Base-by-base conservation (phyloP, 2,797 vertebrate species). In the Danio tinwini region DNA sequence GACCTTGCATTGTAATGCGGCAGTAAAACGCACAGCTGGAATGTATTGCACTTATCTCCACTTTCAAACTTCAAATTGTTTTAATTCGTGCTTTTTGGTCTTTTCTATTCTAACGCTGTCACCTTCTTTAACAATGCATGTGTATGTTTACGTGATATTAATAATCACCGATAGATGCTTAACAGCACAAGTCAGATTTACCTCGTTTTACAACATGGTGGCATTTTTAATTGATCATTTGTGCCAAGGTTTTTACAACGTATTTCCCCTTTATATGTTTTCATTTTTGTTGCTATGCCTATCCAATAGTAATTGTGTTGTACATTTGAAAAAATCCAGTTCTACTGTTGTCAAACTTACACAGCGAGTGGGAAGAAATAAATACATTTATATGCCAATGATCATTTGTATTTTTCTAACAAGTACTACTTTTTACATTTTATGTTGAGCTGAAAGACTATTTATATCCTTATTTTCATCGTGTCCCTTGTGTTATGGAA, bases 391-490 rank as follows among this genome's bases (percentile, higher is more conserved):
- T 95, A 95, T 93, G 87, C 92, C 90, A 93, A 92, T 93, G 92
- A 91, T 93, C 92, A 92, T 94, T 94, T 94, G 94, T 94, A 95
- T 95, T 95, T 95, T 94, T 95, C 92, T 94, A 95, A 90, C 87
- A 87, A 90, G 91, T 83, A 82, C 92, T 91, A 93, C 92, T 92
- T 93, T 93, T 91, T 91, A 89, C 92, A 91, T 86, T 88, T 89
- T 91, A 83, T 90, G 88, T 90, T 92, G 82, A 70, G 76, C 83
- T 74, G 73, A 90, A 81, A 90, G 88, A 91, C 86, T 91, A 91
- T 91, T 92, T 88, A 88, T 75, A 81, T 88, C 89, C 86, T 88
- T 88, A 90, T 88, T 86, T 89, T 90, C 87, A 89, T 90, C 89
- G 92, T 94, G 86, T 92, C 88, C 58, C 86, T 82, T 86, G 85